Base-by-base conservation (phyloP, 2,113 vertebrate genomes). In the Urocynchramus pylzowi region DNA sequence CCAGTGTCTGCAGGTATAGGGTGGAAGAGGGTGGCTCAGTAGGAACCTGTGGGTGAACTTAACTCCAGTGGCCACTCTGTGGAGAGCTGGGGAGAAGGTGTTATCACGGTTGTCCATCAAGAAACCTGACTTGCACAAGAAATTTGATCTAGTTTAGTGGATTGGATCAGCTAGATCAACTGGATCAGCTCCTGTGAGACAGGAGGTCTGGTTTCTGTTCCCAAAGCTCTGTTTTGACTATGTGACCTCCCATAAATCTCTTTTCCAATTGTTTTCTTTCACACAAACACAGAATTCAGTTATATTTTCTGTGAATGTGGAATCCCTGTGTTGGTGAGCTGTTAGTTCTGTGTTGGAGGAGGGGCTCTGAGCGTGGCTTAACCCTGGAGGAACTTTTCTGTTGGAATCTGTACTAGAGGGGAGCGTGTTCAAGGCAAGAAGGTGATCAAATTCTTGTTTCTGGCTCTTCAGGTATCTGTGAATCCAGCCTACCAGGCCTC, bases 401-500 rank as follows among this genome's bases (percentile, higher is more conserved):
- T 45, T 44, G 68, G 20, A 56, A 18, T 64, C 13, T 15, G 3
- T 47, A 27, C 26, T 41, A 2, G 50, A 6, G 9, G 17, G 13
- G 70, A 54, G 9, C 2, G 1, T 60, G 84, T 84, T 75, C 37
- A 90, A 60, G 56, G 60, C 23, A 49, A 70, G 26, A 67, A 65
- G 8, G 10, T 87, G 70, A 91, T 71, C 42, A 39, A 11, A 23
- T 60, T 85, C 31, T 67, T 61, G 6, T 89, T 79, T 89, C 37
- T 89, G 16, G 16, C 57, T 89, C 16, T 45, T 67, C 64, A 99
- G 99, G 99, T 99, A 3, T 98, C 98, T 45, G 98, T 99, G 93
- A 99, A 99, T 95, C 99, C 99, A 65, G 99, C 99, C 13, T 99
- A 99, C 97, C 99, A 99, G 91, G 31, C 96, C 30, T 64, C 88